Evolutionary conservation across 2,888 invertebrate genomes (phyloP).

Genomic region (Cetonia aurata): DNA sequence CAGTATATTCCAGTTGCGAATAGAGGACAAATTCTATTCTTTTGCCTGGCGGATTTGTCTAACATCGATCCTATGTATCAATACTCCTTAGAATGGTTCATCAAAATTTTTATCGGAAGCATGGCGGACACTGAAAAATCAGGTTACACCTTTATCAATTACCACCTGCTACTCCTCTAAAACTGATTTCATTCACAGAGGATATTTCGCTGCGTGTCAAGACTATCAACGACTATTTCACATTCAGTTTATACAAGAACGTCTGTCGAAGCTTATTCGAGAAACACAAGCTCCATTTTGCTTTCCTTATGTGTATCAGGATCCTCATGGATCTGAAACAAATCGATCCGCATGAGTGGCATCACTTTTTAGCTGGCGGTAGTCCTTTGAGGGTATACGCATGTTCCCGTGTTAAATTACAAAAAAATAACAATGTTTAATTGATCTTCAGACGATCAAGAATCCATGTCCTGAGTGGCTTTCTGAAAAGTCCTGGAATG

Average conservation of each 20-base stretch:
- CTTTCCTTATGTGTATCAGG: constrained; percentile 79
- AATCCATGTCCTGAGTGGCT: constrained; percentile 89
- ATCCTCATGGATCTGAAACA: constrained; percentile 74
- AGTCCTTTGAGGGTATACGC: constrained; percentile 70
- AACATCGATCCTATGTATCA: constrained; percentile 96
- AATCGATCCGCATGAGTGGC: constrained; percentile 77
- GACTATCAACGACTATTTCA: constrained; percentile 85
- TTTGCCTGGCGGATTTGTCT: constrained; percentile 88
- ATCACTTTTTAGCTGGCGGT: constrained; percentile 82
- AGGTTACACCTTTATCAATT: constrained; percentile 65
- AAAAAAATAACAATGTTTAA: constrained; percentile 20
- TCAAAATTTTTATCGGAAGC: constrained; percentile 80
- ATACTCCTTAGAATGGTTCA: constrained; percentile 94
- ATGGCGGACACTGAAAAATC: constrained; percentile 79
- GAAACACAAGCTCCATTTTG: constrained; percentile 88
- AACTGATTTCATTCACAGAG: constrained; percentile 65
- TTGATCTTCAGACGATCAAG: constrained; percentile 64
- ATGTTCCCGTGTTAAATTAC: neutral
- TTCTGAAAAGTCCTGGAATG: constrained; percentile 83
- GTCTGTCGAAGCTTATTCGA: constrained; percentile 93
- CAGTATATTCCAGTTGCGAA: constrained; percentile 89
- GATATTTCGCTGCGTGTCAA: constrained; percentile 81
- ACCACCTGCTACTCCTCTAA: neutral
- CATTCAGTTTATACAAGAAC: constrained; percentile 85
- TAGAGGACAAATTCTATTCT: constrained; percentile 88